These are phyloP conservation scores for Caiman crocodilus DNA, from an alignment of 2,797 vertebrate species.

Conservation along the genomic window DNA sequence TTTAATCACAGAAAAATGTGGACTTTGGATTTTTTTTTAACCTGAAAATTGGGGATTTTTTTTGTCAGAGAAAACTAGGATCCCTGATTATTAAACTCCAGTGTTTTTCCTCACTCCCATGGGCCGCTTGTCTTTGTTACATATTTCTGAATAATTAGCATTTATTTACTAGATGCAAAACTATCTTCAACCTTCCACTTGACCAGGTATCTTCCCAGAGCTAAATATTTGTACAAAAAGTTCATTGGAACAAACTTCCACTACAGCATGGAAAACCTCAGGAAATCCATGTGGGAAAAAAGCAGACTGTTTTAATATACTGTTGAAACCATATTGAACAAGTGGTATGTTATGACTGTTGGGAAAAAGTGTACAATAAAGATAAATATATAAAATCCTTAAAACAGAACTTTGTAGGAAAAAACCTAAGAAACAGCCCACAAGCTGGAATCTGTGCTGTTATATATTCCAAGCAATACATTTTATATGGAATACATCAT, in stretches of 20 bases:
- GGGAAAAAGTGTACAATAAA: constrained; percentile 37
- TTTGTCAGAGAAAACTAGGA: too few species aligned
- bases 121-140: background rate
- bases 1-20: too few species aligned
- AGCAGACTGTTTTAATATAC: constrained; percentile 36
- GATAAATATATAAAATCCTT: constrained; percentile 53
- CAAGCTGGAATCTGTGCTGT: constrained; percentile 22
- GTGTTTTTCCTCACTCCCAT: background rate
- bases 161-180: background rate
- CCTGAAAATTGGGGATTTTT: too few species aligned
- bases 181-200: background rate
- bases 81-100: too few species aligned
- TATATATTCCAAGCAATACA: constrained; percentile 45
- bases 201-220: background rate
- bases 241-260: background rate
- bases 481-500: constrained; percentile 60
- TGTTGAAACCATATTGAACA: constrained; percentile 7
- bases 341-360: constrained; percentile 1
- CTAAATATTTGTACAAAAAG: background rate
- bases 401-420: constrained; percentile 43
- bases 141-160: background rate
- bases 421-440: constrained; percentile 12
- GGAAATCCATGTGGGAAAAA: background rate
- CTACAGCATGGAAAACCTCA: background rate
- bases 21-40: too few species aligned